These are phyloP conservation scores for Callipepla squamata DNA, from an alignment of 2,113 vertebrate species.

Conservation along the genomic window DNA sequence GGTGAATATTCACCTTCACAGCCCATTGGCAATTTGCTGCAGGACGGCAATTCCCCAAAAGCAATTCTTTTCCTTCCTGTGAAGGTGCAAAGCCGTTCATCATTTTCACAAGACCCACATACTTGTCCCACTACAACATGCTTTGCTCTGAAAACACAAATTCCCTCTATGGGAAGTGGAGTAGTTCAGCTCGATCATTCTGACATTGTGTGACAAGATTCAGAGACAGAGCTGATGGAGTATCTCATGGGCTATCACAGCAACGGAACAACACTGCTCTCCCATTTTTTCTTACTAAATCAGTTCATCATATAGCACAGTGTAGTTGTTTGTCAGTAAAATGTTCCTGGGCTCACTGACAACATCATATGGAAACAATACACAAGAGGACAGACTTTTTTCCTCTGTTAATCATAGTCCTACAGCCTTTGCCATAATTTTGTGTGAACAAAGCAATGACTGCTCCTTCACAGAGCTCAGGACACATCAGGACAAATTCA, in stretches of 20 bases:
- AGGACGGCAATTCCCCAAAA: background rate
- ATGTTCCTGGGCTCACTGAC: background rate
- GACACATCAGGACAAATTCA: background rate
- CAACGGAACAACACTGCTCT: background rate
- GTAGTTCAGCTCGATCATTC: background rate
- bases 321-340: background rate
- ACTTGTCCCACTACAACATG: background rate
- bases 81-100: conserved; percentile 7
- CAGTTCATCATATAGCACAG: background rate
- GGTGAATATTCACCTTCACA: conserved; percentile 16
- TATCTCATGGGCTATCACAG: background rate
- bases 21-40: background rate
- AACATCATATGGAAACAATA: background rate
- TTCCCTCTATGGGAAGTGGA: background rate
- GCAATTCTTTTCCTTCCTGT: background rate
- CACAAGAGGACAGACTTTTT: background rate
- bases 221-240: background rate
- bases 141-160: background rate
- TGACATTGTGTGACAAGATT: background rate
- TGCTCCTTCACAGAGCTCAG: background rate
- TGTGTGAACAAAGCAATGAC: background rate
- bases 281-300: background rate
- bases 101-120: background rate
- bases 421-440: background rate
- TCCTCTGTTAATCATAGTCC: background rate